Conservation (phyloP, 2,113 vertebrate genomes). For the Elephantulus edwardii region DNA sequence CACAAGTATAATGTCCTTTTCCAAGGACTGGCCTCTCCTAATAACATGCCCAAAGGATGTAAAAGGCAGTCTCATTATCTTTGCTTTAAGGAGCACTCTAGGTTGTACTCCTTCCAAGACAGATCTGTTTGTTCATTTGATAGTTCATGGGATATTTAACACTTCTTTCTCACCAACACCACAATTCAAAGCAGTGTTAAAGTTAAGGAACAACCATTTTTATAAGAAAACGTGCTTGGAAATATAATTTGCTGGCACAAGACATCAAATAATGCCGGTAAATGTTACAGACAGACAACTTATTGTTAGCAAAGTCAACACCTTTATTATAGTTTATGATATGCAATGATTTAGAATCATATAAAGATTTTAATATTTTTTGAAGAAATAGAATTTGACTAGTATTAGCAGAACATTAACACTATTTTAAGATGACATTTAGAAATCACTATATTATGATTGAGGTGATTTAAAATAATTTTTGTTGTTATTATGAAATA, state of each 20-base stretch:
- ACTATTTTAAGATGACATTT: not conserved
- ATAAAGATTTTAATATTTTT: conserved; percentile 8
- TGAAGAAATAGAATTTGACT: not conserved
- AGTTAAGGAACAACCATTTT: not conserved
- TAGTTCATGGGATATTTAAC: no score
- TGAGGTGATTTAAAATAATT: not conserved
- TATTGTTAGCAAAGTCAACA: not conserved
- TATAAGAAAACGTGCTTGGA: conserved; percentile 12
- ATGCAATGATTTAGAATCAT: conserved; percentile 8
- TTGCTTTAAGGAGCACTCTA: no score
- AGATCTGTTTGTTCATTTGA: no score
- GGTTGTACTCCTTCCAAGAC: no score
- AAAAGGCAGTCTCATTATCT: no score
- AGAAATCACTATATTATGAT: not conserved
- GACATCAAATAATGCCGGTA: not conserved
- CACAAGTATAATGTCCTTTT: no score
- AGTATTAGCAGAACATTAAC: conserved; percentile 11
- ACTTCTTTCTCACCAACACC: no score
- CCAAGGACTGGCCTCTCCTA: no score
- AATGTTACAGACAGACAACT: conserved; percentile 21
- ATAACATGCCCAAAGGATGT: no score
- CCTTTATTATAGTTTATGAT: conserved; percentile 36
- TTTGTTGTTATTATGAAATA: conserved; percentile 35
- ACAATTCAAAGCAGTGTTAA: no score
- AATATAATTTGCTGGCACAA: conserved; percentile 4